These are phyloP conservation scores for Coreoperca whiteheadi DNA, from an alignment of 2,113 vertebrate genomes.

Conservation along the genomic window DNA sequence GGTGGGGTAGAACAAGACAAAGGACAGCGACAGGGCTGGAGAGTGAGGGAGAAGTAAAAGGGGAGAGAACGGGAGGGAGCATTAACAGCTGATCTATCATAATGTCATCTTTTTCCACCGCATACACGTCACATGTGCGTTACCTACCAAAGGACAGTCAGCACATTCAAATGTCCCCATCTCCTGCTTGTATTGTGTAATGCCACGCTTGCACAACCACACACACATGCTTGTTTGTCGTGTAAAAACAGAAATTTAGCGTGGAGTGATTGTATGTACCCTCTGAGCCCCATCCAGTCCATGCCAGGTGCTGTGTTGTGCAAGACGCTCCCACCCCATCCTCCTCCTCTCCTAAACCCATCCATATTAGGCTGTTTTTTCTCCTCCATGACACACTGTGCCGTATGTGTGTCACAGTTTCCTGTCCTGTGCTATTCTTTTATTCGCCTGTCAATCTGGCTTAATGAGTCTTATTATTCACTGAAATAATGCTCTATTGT, in stretches of 20 bases:
- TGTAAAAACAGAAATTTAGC: slow-evolving; percentile 28
- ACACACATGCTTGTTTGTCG: neutral
- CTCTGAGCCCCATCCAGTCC: slow-evolving; percentile 35
- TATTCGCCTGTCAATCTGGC: slow-evolving; percentile 64
- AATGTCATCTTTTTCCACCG: slow-evolving; percentile 81
- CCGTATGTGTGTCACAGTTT: slow-evolving; percentile 38
- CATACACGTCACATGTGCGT: slow-evolving; percentile 57
- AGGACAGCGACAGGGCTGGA: slow-evolving; percentile 10
- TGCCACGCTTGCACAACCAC: slow-evolving; percentile 1
- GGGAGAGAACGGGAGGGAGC: slow-evolving; percentile 23
- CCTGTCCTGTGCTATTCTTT: slow-evolving; percentile 39
- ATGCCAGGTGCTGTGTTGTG: slow-evolving; percentile 59
- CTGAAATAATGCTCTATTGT: slow-evolving; percentile 59
- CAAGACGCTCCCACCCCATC: slow-evolving; percentile 39
- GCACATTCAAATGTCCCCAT: slow-evolving; percentile 81
- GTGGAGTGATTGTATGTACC: slow-evolving; percentile 5
- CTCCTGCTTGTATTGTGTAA: slow-evolving; percentile 66
- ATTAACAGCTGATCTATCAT: slow-evolving; percentile 72
- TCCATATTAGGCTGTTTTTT: slow-evolving; percentile 67
- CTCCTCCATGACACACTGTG: slow-evolving; percentile 13
- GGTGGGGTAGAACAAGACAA: slow-evolving; percentile 15
- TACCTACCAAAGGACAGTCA: slow-evolving; percentile 67
- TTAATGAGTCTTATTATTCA: slow-evolving; percentile 60
- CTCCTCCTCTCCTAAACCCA: slow-evolving; percentile 20
- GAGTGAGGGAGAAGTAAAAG: slow-evolving; percentile 23